phyloP scores from a whole-genome alignment of 1,140 invertebrate species.

The Camponotus pennsylvanicus region DNA sequence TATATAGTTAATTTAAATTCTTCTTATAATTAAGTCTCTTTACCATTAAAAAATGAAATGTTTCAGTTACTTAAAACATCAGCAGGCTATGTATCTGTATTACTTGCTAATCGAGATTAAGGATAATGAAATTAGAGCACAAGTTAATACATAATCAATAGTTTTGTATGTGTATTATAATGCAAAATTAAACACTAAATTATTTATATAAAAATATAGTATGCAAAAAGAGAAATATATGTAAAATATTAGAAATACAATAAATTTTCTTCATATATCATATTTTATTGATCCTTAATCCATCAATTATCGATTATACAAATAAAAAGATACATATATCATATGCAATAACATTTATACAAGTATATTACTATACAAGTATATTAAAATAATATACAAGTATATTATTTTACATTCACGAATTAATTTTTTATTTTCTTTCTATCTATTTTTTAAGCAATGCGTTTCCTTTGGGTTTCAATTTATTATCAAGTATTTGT shows the following conservation, averaged over 20 bases:
- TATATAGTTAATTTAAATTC: not conserved
- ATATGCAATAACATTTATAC: not conserved
- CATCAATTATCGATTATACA: not conserved
- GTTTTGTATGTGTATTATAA: not conserved
- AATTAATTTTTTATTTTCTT: not conserved
- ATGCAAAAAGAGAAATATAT: conserved; percentile 2
- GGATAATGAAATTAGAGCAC: not conserved
- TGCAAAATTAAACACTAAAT: conserved; percentile 23
- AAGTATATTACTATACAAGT: conserved; percentile 13
- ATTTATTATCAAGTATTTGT: conserved; percentile 28
- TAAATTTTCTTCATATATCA: not conserved
- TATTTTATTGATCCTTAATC: not conserved
- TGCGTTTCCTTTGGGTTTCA: conserved; percentile 74
- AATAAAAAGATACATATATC: not conserved
- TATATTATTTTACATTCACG: conserved; percentile 24
- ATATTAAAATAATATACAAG: not conserved
- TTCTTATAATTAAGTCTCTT: not conserved
- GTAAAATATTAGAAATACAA: conserved; percentile 11
- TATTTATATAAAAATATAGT: not conserved
- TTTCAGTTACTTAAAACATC: conserved; percentile 38
- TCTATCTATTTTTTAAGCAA: not conserved
- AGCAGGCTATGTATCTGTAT: not conserved
- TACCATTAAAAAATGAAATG: not conserved
- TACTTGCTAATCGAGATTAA: conserved; percentile 27
- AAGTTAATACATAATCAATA: not conserved